Conservation (phyloP, 2,797 vertebrate species). For the Taenioides sp. region DNA sequence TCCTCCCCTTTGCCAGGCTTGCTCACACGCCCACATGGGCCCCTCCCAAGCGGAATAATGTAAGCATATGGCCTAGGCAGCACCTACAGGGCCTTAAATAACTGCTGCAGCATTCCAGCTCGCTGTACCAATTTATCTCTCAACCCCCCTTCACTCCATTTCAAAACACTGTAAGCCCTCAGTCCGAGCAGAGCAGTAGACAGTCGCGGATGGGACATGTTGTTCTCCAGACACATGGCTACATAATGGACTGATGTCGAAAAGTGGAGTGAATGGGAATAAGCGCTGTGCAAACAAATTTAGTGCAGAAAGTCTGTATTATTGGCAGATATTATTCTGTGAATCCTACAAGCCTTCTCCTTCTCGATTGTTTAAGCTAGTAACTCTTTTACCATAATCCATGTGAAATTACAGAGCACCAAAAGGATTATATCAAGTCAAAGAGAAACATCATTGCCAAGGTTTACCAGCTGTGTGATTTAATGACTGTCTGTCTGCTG, state of each 20-base stretch:
- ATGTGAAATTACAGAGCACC: slow-evolving; percentile 43
- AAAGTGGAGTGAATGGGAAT: slow-evolving; percentile 59
- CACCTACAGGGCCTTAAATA: slow-evolving; percentile 79
- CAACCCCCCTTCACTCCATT: slow-evolving; percentile 50
- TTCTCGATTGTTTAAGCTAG: slow-evolving; percentile 32
- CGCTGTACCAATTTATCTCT: slow-evolving; percentile 75
- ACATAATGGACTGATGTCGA: slow-evolving; percentile 55
- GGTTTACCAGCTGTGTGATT: slow-evolving; percentile 23
- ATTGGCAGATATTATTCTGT: slow-evolving; percentile 56
- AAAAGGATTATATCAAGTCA: slow-evolving; percentile 42
- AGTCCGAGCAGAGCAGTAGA: slow-evolving; percentile 61
- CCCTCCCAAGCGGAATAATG: slow-evolving; percentile 76
- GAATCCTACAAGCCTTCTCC: slow-evolving; percentile 39
- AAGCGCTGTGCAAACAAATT: slow-evolving; percentile 60
- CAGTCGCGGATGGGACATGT: slow-evolving; percentile 59
- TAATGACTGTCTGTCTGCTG: slow-evolving; percentile 10
- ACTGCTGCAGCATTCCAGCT: slow-evolving; percentile 75
- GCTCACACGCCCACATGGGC: slow-evolving; percentile 67
- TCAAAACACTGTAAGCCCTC: slow-evolving; percentile 64
- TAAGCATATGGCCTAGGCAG: slow-evolving; percentile 78
- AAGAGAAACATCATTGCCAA: slow-evolving; percentile 22
- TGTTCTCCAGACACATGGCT: slow-evolving; percentile 61
- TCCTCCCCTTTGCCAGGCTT: slow-evolving; percentile 40
- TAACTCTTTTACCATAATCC: slow-evolving; percentile 35
- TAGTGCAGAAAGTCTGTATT: slow-evolving; percentile 53